Percentiles rank a stretch among this genome's conserved stretches.
phyloP scores from a whole-genome alignment of 2,888 invertebrate genomes.

The Sicus ferrugineus region DNA sequence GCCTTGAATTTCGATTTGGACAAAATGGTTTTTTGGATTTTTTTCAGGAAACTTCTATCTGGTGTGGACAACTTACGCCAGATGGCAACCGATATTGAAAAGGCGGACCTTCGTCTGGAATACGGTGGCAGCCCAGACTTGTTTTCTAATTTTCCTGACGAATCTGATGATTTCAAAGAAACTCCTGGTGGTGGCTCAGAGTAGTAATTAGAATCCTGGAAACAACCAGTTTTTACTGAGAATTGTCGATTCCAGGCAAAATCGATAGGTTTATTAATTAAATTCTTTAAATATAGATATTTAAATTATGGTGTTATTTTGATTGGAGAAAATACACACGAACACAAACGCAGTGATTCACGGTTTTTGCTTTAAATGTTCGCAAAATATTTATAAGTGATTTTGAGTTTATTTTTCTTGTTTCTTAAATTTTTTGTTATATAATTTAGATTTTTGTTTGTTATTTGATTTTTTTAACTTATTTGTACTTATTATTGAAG shows the following conservation, averaged over 20 bases:
- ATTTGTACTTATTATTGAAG: neutral
- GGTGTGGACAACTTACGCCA: conserved; percentile 74
- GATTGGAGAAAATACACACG: conserved; percentile 23
- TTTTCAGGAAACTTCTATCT: conserved; percentile 69
- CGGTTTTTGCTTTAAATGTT: too few species aligned
- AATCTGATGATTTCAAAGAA: conserved; percentile 54
- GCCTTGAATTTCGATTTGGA: too few species aligned
- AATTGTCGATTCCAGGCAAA: conserved; percentile 23
- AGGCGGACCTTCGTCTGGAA: conserved; percentile 62
- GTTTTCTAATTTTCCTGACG: conserved; percentile 54
- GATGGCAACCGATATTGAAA: conserved; percentile 72
- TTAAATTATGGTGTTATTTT: conserved; percentile 13
- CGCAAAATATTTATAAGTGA: too few species aligned
- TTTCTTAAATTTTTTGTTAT: neutral
- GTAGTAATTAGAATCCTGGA: conserved; percentile 49
- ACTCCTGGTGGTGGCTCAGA: conserved; percentile 55
- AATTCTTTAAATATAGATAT: conserved; percentile 10
- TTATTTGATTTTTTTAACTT: neutral
- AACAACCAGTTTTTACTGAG: conserved; percentile 31
- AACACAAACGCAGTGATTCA: too few species aligned
- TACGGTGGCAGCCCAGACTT: conserved; percentile 53
- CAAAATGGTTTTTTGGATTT: too few species aligned
- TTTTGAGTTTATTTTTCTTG: too few species aligned
- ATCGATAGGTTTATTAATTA: conserved; percentile 26
- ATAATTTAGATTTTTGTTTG: neutral